Conservation (phyloP, 1,140 invertebrate genomes). For the Ctenoplectra terminalis region DNA sequence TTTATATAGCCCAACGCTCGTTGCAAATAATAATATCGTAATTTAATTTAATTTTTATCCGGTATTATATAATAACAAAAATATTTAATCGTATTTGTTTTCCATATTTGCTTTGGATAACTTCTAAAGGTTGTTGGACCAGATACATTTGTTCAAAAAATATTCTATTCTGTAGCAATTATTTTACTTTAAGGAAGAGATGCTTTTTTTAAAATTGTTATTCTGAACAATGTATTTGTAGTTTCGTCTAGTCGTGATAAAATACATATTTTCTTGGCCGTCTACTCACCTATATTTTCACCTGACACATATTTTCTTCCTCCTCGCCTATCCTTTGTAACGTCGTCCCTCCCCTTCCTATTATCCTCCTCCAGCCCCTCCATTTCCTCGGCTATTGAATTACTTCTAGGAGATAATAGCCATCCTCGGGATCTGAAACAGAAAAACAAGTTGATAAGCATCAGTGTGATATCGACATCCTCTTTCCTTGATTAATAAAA, state of each 20-base stretch:
- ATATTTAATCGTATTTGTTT: too few species aligned
- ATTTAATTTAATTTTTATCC: too few species aligned
- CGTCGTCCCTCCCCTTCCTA: neutral
- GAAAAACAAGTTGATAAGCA: constrained; percentile 37
- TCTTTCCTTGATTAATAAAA: neutral
- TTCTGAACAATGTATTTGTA: neutral
- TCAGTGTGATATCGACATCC: neutral
- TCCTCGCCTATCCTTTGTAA: neutral
- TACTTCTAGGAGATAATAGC: constrained; percentile 27
- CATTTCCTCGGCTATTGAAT: constrained; percentile 24
- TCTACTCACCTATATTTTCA: neutral
- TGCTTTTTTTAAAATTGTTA: too few species aligned
- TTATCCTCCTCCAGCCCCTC: neutral
- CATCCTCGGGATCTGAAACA: neutral
- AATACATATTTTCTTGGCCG: neutral
- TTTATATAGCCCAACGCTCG: too few species aligned
- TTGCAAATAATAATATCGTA: too few species aligned
- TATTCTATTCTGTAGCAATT: too few species aligned
- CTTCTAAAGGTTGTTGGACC: too few species aligned
- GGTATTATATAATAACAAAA: too few species aligned
- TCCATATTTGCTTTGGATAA: too few species aligned
- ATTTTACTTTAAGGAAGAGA: too few species aligned
- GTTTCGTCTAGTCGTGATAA: neutral
- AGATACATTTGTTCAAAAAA: too few species aligned
- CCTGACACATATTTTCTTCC: neutral